phyloP scores from a whole-genome alignment of 1,140 invertebrate genomes.

The Drosophila elegans region DNA sequence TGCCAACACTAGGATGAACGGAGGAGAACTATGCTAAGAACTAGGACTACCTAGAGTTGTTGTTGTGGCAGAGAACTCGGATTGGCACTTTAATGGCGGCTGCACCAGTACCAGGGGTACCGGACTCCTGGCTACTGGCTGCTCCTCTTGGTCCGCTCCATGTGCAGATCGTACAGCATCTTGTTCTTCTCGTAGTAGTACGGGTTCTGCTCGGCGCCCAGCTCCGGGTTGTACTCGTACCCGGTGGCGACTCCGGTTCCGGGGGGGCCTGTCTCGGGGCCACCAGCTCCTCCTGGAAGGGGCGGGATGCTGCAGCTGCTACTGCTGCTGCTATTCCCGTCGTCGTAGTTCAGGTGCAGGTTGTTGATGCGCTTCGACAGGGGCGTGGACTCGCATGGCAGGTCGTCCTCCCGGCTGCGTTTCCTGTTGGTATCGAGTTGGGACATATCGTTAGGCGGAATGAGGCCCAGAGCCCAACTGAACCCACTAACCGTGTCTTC shows the following conservation, averaged over 20 bases:
- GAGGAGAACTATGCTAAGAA: constrained; percentile 1
- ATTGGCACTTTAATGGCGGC: constrained; percentile 29
- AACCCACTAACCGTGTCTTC: constrained; percentile 49
- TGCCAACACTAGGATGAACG: constrained; percentile 4
- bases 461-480: not conserved
- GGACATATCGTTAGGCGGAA: not conserved
- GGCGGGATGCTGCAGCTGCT: constrained; percentile 64
- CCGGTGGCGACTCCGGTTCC: not conserved
- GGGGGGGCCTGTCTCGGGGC: not conserved
- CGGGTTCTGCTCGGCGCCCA: constrained; percentile 74
- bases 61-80: not conserved
- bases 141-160: constrained; percentile 71
- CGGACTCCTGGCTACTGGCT: constrained; percentile 42
- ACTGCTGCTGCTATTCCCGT: constrained; percentile 71
- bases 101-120: not conserved
- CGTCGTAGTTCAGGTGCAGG: constrained; percentile 77
- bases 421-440: constrained; percentile 49
- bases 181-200: constrained; percentile 83
- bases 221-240: constrained; percentile 75
- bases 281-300: constrained; percentile 6
- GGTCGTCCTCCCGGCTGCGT: constrained; percentile 81
- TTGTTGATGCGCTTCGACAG: constrained; percentile 83
- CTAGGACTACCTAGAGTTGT: constrained; percentile 7
- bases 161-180: constrained; percentile 78
- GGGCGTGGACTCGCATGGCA: constrained; percentile 73